Evolutionary conservation across 2,797 vertebrate species (phyloP), one percentile per base, ranked within the genome.

Genomic region (Anguilla megastoma): DNA sequence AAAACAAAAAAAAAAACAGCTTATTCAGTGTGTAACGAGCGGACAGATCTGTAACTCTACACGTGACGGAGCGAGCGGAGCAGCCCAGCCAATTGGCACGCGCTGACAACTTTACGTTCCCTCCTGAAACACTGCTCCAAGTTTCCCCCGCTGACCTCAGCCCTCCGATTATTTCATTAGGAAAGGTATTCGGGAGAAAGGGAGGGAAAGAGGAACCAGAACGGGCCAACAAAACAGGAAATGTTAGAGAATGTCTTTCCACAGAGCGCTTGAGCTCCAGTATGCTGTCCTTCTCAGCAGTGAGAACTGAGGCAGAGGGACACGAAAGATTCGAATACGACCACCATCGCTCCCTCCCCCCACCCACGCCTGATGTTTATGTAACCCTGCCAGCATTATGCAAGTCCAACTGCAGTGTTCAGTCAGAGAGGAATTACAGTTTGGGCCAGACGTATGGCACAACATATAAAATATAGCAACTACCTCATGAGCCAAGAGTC

Each of bases 121-220:
- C 74, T 36, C 27, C 50, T 33, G 76, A 84, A 60, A 86, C 63
- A 24, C 36, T 27, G 56, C 79, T 90, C 90, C 89, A 87, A 86
- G 88, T 89, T 83, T 89, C 87, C 88, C 89, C 87, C 87, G 36
- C 45, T 87, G 90, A 90, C 91, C 89, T 88, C 86, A 83, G 76
- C 63, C 56, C 87, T 88, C 48, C 14, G 41, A 85, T 86, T 84
- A 87, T 87, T 89, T 88, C 24, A 87, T 87, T 87, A 83, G 84
- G 58, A 87, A 33, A 89, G 87, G 84, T 82, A 88, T 87, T 85
- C 85, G 52, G 36, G 76, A 86, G 63, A 54, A 84, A 48, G 86
- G 71, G 33, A 18, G 27, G 41, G 56, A 85, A 27, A 58, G 30
- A 84, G 85, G 71, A 54, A 87, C 52, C 41, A 82, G 79, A 82